Evolutionary conservation across 2,113 vertebrate genomes (phyloP).

Genomic region (Riparia riparia): DNA sequence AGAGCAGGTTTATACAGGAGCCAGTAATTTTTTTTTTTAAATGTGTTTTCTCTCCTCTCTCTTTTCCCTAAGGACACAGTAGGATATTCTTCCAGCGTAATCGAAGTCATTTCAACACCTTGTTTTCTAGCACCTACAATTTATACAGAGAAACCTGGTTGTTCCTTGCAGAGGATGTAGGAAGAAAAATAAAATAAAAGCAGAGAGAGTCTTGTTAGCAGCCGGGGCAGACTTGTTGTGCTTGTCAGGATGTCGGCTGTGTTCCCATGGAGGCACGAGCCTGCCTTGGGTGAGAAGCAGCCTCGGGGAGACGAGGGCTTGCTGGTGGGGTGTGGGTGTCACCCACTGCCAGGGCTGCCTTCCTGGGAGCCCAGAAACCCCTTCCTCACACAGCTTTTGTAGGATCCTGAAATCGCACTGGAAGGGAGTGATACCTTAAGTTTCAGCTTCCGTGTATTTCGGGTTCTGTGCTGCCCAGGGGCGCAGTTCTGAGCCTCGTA

Average conservation of each 20-base stretch:
- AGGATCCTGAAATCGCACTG: fast-evolving
- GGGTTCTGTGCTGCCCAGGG: background rate
- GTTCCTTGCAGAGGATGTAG: background rate
- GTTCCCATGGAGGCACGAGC: background rate
- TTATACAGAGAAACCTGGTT: background rate
- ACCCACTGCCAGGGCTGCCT: background rate
- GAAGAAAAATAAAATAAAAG: background rate
- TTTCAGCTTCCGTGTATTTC: background rate
- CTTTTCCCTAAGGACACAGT: slow-evolving; percentile 15
- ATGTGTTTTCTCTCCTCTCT: slow-evolving; percentile 1
- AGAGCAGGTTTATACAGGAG: background rate
- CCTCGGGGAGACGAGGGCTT: background rate
- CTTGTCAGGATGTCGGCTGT: background rate
- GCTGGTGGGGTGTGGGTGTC: background rate
- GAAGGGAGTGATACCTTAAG: background rate
- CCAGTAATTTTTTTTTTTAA: background rate
- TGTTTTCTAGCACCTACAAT: slow-evolving; percentile 34
- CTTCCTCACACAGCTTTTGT: background rate
- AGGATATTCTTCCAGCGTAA: background rate
- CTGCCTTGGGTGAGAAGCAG: background rate
- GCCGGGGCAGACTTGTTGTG: background rate
- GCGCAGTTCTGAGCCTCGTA: background rate
- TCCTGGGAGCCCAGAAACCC: background rate
- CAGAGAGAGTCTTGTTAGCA: background rate
- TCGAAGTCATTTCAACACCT: slow-evolving; percentile 25